Base-by-base conservation (phyloP, 2,797 vertebrate genomes). In the Emys orbicularis region DNA sequence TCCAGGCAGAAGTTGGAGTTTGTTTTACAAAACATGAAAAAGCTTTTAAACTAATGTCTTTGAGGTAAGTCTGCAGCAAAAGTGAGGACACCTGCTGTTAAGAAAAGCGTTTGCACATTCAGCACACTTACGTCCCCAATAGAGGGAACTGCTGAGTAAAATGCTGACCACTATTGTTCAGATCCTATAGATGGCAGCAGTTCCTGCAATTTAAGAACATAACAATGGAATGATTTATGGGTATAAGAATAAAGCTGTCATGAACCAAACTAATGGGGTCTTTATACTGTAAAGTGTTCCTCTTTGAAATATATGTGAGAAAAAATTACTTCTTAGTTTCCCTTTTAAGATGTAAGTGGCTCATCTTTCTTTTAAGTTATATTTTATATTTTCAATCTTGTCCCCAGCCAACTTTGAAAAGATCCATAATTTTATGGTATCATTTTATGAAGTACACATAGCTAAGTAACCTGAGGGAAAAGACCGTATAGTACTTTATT, bases 181-280 rank as follows among this genome's bases (percentile, higher is more conserved):
- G 79, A 84, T 95, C 98, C 99, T 98, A 98, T 98, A 98, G 99
- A 99, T 99, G 99, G 99, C 98, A 99, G 99, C 99, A 99, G 98
- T 98, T 98, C 96, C 99, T 98, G 97, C 98, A 1, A 82, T 95
- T 98, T 98, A 52, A 80, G 93, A 89, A 79, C 85, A 31, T 96
- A 97, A 98, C 98, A 98, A 98, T 98, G 96, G 97, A 94, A 77
- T 23, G 96, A 47, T 96, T 95, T 95, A 72, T 37, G 95, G 97
- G 95, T 93, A 54, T 87, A 27, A 88, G 97, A 97, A 97, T 97
- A 95, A 97, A 98, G 97, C 97, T 98, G 97, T 97, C 96, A 96
- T 49, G 96, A 96, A 97, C 94, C 87, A 84, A 94, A 82, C 95
- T 98, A 95, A 96, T 96, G 97, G 97, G 97, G 94, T 98, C 98